Conservation (phyloP, 1,140 invertebrate genomes). For the Dinothrombium tinctorium region DNA sequence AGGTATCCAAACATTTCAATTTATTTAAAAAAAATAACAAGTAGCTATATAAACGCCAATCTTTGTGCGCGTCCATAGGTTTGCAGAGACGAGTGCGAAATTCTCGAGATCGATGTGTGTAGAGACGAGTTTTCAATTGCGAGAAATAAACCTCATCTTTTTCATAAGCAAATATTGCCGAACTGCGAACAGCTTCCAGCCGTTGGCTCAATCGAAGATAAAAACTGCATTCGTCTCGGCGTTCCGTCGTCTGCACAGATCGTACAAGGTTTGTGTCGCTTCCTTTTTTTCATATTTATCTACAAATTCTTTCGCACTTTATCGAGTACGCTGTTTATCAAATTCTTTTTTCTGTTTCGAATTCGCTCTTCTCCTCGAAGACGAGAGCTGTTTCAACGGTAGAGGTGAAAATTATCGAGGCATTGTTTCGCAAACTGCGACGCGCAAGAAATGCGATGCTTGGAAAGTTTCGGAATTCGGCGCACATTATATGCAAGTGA, state of each 20-base stretch:
- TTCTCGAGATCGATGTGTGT: slow-evolving; percentile 70
- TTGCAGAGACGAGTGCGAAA: slow-evolving; percentile 67
- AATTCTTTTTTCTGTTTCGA: background rate
- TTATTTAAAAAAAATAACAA: no score
- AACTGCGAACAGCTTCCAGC: slow-evolving; percentile 59
- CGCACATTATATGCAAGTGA: slow-evolving; percentile 38
- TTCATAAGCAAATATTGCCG: slow-evolving; percentile 42
- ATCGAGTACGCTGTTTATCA: no score
- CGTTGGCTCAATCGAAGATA: slow-evolving; percentile 25
- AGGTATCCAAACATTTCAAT: no score
- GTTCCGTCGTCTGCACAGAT: slow-evolving; percentile 38
- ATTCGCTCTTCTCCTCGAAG: slow-evolving; percentile 11
- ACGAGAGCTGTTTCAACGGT: slow-evolving; percentile 56
- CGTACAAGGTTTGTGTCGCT: no score
- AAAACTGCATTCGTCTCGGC: slow-evolving; percentile 53
- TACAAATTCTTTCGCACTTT: no score
- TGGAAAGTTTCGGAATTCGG: slow-evolving; percentile 50
- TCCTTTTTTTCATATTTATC: no score
- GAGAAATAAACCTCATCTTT: slow-evolving; percentile 61
- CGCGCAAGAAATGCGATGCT: slow-evolving; percentile 45
- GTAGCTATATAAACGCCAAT: no score
- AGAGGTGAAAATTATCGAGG: slow-evolving; percentile 56
- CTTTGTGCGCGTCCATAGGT: no score
- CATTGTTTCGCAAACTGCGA: slow-evolving; percentile 36
- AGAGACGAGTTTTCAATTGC: slow-evolving; percentile 78